A percentile compares a stretch with the other conserved stretches of the same genome.
Evolutionary conservation across 2,888 invertebrate genomes (phyloP).

Genomic region (Eilema depressum): DNA sequence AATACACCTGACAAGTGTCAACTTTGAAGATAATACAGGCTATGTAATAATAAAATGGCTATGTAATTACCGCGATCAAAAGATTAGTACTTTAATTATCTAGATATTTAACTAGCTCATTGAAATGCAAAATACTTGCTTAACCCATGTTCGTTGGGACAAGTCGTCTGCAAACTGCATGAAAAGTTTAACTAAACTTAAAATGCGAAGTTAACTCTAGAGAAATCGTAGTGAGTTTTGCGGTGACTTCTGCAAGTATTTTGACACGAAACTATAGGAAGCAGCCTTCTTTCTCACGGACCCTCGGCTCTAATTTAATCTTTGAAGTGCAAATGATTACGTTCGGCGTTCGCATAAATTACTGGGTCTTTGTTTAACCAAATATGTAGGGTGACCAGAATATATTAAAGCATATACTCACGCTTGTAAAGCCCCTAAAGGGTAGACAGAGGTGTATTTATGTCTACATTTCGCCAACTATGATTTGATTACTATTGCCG

Average conservation of each 20-base stretch:
- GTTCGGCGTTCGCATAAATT: background rate
- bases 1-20: background rate
- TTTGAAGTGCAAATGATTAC: constrained; percentile 45
- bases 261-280: constrained; percentile 32
- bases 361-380: background rate
- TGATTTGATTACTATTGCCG: too few relatives aligned
- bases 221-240: constrained; percentile 37
- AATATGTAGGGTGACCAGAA: background rate
- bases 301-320: constrained; percentile 13
- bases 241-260: constrained; percentile 20
- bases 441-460: too few relatives aligned
- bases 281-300: constrained; percentile 26
- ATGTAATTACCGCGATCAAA: background rate
- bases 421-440: too few relatives aligned
- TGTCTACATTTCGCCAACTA: too few relatives aligned
- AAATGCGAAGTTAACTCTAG: constrained; percentile 28
- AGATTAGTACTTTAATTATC: background rate
- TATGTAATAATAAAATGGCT: constrained; percentile 2
- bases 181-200: constrained; percentile 33
- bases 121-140: constrained; percentile 33
- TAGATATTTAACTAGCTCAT: constrained; percentile 31
- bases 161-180: constrained; percentile 34
- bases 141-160: constrained; percentile 32
- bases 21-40: background rate
- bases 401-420: too few relatives aligned